A percentile compares a stretch with the other conserved stretches of the same genome.
Evolutionary conservation across 2,113 vertebrate genomes (phyloP).

Genomic region (Pachycephala philippinensis): DNA sequence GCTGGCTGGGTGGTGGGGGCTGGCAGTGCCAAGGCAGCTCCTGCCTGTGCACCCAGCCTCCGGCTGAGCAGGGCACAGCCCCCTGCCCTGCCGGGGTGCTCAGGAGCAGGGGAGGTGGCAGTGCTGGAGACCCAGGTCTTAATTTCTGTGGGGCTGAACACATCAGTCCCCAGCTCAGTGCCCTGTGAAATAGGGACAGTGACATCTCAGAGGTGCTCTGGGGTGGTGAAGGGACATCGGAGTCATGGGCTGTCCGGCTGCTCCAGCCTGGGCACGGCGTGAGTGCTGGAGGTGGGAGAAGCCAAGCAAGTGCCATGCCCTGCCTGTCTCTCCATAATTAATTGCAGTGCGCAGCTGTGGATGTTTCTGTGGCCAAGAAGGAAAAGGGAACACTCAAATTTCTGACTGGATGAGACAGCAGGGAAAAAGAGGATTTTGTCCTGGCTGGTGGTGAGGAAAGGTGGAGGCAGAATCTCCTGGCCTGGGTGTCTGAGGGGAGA

Average conservation of each 20-base stretch:
- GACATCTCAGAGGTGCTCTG: not conserved
- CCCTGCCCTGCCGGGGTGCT: not conserved
- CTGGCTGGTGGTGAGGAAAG: not conserved
- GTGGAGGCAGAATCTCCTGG: not conserved
- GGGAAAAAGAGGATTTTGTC: not conserved
- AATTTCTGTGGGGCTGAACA: not conserved
- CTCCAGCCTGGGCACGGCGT: not conserved
- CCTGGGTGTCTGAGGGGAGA: not conserved
- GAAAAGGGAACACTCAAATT: not conserved
- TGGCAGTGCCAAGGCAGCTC: not conserved
- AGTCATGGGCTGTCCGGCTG: not conserved
- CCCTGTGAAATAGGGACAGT: accelerated
- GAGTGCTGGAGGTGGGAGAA: not conserved
- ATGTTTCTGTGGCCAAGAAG: not conserved
- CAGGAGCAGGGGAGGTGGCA: accelerated
- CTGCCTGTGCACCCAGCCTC: not conserved
- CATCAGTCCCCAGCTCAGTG: not conserved
- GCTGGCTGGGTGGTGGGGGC: not conserved
- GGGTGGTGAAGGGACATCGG: not conserved
- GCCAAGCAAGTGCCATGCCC: not conserved
- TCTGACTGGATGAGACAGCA: not conserved
- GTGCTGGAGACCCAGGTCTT: accelerated
- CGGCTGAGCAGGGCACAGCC: not conserved
- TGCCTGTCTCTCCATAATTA: too few species aligned
- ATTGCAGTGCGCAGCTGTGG: accelerated